phyloP scores from a whole-genome alignment of 2,113 vertebrate species.

The Connochaetes taurinus region DNA sequence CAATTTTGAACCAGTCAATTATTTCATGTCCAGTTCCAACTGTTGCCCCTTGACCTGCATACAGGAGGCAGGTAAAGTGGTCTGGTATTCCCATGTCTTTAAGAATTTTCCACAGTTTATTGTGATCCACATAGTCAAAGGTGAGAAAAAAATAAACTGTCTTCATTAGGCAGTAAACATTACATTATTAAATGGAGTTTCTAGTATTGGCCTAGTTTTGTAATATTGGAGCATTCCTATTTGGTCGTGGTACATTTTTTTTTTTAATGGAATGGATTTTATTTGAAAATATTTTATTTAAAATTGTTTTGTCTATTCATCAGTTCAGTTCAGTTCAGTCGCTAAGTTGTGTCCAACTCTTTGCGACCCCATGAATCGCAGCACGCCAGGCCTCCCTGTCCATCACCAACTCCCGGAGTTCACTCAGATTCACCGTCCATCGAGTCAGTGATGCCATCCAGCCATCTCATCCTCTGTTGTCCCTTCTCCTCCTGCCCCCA shows the following conservation, averaged over 20 bases:
- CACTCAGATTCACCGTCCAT: too few species aligned
- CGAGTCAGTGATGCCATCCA: too few species aligned
- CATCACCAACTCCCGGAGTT: too few species aligned
- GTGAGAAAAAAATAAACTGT: background rate
- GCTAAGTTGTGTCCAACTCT: too few species aligned
- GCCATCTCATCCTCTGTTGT: too few species aligned
- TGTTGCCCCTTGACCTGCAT: background rate
- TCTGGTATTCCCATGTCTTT: background rate
- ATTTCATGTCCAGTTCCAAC: background rate
- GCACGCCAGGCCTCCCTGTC: too few species aligned
- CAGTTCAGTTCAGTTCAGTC: too few species aligned
- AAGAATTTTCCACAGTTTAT: background rate
- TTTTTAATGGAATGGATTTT: background rate
- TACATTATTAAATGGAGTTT: background rate
- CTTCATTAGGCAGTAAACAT: background rate
- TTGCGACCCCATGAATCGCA: too few species aligned
- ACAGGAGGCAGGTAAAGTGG: background rate
- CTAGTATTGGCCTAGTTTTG: background rate
- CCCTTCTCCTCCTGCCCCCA: too few species aligned
- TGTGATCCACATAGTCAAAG: background rate
- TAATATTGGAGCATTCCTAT: background rate
- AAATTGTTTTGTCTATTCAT: background rate
- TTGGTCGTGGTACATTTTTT: background rate
- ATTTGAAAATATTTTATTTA: constrained; percentile 6
- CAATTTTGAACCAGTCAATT: background rate